Evolutionary conservation across 2,888 invertebrate genomes (phyloP), one percentile per base, ranked within the genome.

Genomic region (Andrena marginata): DNA sequence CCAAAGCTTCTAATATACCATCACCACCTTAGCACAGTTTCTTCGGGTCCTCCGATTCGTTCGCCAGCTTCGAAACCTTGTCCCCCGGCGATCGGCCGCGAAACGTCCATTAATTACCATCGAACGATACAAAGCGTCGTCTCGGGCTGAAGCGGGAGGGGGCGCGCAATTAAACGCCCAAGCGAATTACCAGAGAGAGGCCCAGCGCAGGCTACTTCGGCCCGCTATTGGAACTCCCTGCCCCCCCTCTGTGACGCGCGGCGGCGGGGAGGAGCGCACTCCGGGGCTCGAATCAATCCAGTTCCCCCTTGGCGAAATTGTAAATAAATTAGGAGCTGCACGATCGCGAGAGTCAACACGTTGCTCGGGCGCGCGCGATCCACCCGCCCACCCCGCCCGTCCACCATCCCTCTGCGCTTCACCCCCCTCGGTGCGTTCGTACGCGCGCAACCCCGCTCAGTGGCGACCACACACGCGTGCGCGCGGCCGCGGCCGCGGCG

Each of bases 271-370:
- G 77, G 77, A 72, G 62, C n/a, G n/a, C n/a, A n/a, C n/a, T n/a
- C n/a, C n/a, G n/a, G 71, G 84, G 72, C 73, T 79, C 85, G 76
- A 81, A 87, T 87, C 87, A 89, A 88, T 88, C 89, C 88, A 79
- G 77, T 71, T 84, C 73, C 86, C 88, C 85, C 81, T 75, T 83
- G 64, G 85, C 82, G 85, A 89, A 89, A 90, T 91, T 87, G 91
- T 89, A 90, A 91, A 91, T 91, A 90, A 89, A 91, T 91, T 91
- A 90, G 87, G 81, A 87, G 82, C 86, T 82, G 82, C 80, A 84
- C 80, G 84, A 88, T 88, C 85, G 84, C 86, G 84, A 89, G 74
- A 90, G 90, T 91, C 91, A 91, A 90, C 89, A 90, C 87, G 89
- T 86, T 83, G 81, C 77, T 85, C 85, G 81, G 65, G 63, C 80